A percentile compares a stretch with the other conserved stretches of the same genome.
phyloP scores from a whole-genome alignment of 2,888 invertebrate species.

The Lycocerus yunnanus region DNA sequence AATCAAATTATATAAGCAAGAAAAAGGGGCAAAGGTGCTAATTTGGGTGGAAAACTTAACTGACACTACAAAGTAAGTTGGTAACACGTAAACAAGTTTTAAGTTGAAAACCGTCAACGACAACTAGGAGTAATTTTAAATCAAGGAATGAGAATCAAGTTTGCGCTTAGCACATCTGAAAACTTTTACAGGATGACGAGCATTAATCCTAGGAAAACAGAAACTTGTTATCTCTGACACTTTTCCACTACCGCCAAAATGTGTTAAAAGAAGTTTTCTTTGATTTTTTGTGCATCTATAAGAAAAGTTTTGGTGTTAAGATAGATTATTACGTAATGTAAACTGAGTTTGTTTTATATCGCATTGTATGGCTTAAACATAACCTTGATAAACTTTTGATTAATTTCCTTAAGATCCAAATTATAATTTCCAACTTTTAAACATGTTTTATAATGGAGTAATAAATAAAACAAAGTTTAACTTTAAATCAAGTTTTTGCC shows the following conservation, averaged over 20 bases:
- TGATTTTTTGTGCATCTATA: constrained; percentile 10
- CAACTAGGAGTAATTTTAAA: constrained; percentile 30
- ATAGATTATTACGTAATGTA: constrained; percentile 21
- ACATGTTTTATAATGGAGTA: not conserved
- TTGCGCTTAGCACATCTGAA: constrained; percentile 27
- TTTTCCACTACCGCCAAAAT: constrained; percentile 24
- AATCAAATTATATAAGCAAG: not conserved
- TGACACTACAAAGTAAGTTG: constrained; percentile 22
- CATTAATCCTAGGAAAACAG: constrained; percentile 32
- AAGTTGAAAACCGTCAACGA: constrained; percentile 20
- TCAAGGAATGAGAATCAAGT: constrained; percentile 30
- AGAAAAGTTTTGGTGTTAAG: not conserved
- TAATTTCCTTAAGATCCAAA: not conserved
- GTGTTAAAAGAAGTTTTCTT: constrained; percentile 23
- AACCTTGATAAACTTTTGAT: not conserved
- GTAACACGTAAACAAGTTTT: constrained; percentile 27
- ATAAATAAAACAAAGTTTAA: not conserved
- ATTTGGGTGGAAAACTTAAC: constrained; percentile 16
- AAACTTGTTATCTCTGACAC: constrained; percentile 32
- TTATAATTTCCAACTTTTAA: not conserved
- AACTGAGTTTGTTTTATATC: constrained; percentile 5
- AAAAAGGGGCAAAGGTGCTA: constrained; percentile 4
- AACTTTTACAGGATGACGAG: constrained; percentile 31
- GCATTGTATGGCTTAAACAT: not conserved
- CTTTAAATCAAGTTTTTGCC: not conserved